phyloP scores from a whole-genome alignment of 2,797 vertebrate genomes.

The Rousettus madagascariensis region DNA sequence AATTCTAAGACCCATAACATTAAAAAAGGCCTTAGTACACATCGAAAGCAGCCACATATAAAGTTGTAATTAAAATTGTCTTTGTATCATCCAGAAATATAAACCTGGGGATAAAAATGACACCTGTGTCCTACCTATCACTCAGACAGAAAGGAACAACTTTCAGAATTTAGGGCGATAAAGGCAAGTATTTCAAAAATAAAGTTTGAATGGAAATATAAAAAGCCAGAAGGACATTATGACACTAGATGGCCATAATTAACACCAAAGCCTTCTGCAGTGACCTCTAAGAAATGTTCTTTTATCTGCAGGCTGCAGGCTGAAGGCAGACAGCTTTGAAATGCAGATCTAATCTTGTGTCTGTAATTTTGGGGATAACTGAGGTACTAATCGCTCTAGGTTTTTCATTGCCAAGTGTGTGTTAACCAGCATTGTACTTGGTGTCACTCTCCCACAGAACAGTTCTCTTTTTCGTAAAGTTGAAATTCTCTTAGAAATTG shows the following conservation, averaged over 20 bases:
- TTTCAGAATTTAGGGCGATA: constrained; percentile 31
- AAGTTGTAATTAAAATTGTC: constrained; percentile 21
- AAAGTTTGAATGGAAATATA: constrained; percentile 25
- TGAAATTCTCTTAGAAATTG: neutral
- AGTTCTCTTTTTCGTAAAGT: neutral
- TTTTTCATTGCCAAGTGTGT: neutral
- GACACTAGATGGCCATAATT: neutral
- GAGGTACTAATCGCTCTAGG: neutral
- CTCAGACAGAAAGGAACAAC: constrained; percentile 16
- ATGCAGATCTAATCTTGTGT: neutral
- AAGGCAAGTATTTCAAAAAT: constrained; percentile 37
- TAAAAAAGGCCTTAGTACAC: neutral
- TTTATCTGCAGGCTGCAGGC: neutral
- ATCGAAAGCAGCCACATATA: neutral
- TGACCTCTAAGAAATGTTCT: neutral
- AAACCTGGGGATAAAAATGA: neutral
- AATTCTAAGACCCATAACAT: neutral
- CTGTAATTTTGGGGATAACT: neutral
- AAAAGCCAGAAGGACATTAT: neutral
- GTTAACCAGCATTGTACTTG: neutral
- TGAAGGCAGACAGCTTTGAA: neutral
- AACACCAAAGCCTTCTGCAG: neutral
- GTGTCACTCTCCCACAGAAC: neutral
- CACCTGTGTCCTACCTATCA: neutral
- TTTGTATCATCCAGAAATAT: neutral